A percentile compares a stretch with the other conserved stretches of the same genome.
Conservation (phyloP, 2,113 vertebrate genomes). For the Cariama cristata region DNA sequence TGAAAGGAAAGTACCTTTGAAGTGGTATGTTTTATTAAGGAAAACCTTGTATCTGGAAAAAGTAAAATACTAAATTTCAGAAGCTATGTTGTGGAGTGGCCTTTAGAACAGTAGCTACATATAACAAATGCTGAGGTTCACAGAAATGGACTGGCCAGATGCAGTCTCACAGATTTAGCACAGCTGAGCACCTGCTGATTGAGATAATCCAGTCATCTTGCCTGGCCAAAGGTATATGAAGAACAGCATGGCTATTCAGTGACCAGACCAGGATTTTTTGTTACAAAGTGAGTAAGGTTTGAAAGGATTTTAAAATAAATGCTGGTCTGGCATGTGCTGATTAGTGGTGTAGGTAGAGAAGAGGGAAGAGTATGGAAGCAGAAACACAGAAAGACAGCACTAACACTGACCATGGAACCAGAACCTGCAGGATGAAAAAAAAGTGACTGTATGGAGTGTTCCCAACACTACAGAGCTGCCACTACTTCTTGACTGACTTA, state of each 20-base stretch:
- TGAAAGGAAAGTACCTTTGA: background rate
- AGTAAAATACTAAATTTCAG: background rate
- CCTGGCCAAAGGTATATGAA: background rate
- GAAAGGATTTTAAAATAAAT: background rate
- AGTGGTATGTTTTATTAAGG: background rate
- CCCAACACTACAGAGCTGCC: background rate
- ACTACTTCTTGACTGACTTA: background rate
- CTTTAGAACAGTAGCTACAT: background rate
- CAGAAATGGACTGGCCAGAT: background rate
- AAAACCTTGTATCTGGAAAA: background rate
- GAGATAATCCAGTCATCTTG: background rate
- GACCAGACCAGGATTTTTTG: background rate
- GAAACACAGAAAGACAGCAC: background rate
- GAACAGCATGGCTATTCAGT: background rate
- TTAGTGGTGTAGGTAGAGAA: background rate
- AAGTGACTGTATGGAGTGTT: background rate
- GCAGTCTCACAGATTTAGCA: background rate
- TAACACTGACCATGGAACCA: background rate
- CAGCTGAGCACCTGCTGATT: background rate
- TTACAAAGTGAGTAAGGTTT: background rate
- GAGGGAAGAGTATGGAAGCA: background rate
- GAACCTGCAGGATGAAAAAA: background rate
- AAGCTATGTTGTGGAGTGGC: background rate
- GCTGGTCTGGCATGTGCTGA: background rate
- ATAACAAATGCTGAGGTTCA: background rate